Evolutionary conservation across 35 echinoderm and acorn worm genomes (phyloP).

Genomic region (Diadema setosum): DNA sequence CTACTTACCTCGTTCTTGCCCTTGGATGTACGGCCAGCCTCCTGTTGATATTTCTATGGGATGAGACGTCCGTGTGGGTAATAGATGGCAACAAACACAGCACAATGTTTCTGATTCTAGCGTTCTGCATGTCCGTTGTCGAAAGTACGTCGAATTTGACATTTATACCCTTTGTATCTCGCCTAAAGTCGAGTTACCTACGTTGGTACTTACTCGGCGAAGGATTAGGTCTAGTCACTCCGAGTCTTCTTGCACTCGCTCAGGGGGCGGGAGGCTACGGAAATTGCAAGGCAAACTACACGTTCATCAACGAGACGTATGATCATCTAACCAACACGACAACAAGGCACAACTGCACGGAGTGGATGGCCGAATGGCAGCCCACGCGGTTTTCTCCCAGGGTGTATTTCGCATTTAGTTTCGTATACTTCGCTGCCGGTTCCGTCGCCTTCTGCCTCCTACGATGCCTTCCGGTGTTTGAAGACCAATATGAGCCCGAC

Average conservation of each 20-base stretch:
- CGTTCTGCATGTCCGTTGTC: conserved; percentile 38
- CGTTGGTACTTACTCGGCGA: conserved; percentile 66
- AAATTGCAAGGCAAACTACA: conserved; percentile 37
- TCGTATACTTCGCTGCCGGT: neutral
- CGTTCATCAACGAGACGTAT: neutral
- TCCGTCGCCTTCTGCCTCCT: neutral
- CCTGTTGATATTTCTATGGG: conserved; percentile 64
- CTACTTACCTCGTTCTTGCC: conserved; percentile 35
- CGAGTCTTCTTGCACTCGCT: conserved; percentile 45
- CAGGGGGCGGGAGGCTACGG: conserved; percentile 48
- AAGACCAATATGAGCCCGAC: neutral
- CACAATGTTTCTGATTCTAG: conserved; percentile 13
- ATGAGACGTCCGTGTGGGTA: conserved; percentile 39
- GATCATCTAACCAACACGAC: neutral
- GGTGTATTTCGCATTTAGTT: neutral
- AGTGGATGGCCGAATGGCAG: neutral
- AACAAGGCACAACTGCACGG: neutral
- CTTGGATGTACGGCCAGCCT: conserved; percentile 4
- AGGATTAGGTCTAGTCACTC: conserved; percentile 46
- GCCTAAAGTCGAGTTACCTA: conserved; percentile 36
- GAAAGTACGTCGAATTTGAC: conserved; percentile 59
- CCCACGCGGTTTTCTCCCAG: neutral
- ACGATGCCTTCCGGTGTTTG: neutral
- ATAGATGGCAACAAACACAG: neutral
- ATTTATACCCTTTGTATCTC: conserved; percentile 49